Percentiles rank a stretch among this genome's conserved stretches.
phyloP scores from a whole-genome alignment of 2,113 vertebrate species.

The Mixornis gularis region DNA sequence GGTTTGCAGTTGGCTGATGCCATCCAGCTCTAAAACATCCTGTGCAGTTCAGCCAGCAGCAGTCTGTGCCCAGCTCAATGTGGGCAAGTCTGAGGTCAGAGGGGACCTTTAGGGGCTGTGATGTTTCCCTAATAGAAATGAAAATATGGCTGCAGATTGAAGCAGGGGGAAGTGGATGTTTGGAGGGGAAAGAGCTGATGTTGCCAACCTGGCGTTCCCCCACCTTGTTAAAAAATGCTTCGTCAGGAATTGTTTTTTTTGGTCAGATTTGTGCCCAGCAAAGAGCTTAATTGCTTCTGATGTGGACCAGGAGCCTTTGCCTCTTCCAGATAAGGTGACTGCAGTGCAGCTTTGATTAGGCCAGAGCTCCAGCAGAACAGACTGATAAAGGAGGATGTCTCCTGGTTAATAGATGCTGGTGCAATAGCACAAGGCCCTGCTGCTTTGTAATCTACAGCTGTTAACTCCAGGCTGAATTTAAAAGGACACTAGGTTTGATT shows the following conservation, averaged over 20 bases:
- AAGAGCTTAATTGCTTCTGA: neutral
- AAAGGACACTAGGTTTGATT: neutral
- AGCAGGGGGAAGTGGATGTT: rapidly evolving
- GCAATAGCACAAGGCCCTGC: neutral
- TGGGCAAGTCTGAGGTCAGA: neutral
- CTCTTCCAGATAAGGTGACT: neutral
- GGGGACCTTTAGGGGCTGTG: neutral
- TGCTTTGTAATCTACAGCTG: neutral
- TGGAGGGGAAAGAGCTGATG: neutral
- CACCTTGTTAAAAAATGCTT: neutral
- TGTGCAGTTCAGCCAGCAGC: neutral
- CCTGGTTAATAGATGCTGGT: neutral
- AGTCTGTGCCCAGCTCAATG: neutral
- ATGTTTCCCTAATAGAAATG: neutral
- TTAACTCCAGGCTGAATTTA: neutral
- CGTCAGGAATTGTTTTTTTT: neutral
- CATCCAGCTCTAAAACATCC: neutral
- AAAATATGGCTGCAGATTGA: neutral
- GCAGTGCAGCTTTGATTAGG: neutral
- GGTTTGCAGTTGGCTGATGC: neutral
- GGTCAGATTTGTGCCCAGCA: neutral
- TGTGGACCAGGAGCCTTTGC: neutral
- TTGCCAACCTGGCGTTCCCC: neutral
- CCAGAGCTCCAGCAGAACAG: neutral
- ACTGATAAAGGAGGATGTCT: neutral